Evolutionary conservation across 2,797 vertebrate species (phyloP), one percentile per base, ranked within the genome.

Genomic region (Scolopax bukidnonensis): DNA sequence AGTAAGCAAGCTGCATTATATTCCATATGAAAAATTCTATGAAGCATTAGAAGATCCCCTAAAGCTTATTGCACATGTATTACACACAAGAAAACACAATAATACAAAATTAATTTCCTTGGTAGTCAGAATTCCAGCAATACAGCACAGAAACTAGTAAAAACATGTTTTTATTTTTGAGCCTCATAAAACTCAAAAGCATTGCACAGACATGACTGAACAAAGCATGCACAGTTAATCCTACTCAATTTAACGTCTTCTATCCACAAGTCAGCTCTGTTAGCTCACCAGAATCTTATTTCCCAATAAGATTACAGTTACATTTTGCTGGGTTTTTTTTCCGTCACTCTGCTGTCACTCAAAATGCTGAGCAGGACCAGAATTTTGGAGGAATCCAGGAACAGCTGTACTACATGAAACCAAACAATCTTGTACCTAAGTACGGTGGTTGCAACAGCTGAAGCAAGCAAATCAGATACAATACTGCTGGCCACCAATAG

Each of bases 141-240:
- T 5, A 85, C 7, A 38, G 38, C 57, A 85, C 10, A 53, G 57
- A 90, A 94, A 90, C 61, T 27, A 93, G 75, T 87, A 80, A 86
- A 93, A 86, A 75, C 73, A 82, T 50, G 85, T 51, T 82, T 91
- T 91, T 76, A 67, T 81, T 92, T 94, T 36, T 68, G 8, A 92
- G 23, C 43, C 68, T 90, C 38, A 18, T 82, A 87, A 96, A 94
- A 84, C 33, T 74, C 48, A 64, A 79, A 81, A 30, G 67, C n/a
- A 45, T 40, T 19, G 47, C 33, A 84, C 21, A 68, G 65, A 64
- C 61, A 73, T 27, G 63, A 94, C 60, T 51, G 89, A 90, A 93
- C 86, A 92, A 80, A 64, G 47, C 60, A 83, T 3, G 13, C 41
- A 63, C 4, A 53, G 45, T 32, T 82, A 84, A 63, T 48, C 54